Evolutionary conservation across 2,113 vertebrate genomes (phyloP).

Genomic region (Lamprologus ornatipinnis): DNA sequence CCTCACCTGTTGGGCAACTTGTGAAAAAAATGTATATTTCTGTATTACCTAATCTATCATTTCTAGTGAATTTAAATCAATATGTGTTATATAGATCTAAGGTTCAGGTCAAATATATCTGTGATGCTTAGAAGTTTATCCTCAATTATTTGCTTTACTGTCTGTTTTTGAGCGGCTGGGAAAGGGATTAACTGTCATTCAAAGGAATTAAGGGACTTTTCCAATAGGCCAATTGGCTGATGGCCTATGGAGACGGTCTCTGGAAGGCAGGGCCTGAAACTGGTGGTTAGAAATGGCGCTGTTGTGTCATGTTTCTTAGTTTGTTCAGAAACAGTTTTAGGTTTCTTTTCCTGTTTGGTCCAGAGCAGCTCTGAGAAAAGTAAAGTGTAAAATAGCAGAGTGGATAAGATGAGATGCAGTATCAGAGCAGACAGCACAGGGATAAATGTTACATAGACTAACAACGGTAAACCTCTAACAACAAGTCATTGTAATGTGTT

Average conservation of each 20-base stretch:
- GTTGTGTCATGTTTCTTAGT: neutral
- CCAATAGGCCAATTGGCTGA: neutral
- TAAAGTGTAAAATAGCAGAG: neutral
- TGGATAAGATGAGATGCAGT: neutral
- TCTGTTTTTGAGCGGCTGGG: neutral
- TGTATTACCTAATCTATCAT: neutral
- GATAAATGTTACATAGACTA: neutral
- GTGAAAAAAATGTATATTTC: neutral
- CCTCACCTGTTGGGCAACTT: neutral
- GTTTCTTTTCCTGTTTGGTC: neutral
- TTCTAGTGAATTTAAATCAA: neutral
- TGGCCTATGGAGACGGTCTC: neutral
- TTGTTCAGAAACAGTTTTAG: neutral
- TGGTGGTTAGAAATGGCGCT: neutral
- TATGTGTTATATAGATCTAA: neutral
- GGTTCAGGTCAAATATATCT: neutral
- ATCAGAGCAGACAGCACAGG: neutral
- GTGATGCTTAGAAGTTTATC: neutral
- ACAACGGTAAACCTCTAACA: neutral
- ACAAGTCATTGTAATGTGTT: neutral
- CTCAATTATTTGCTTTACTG: neutral
- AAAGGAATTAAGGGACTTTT: slow-evolving; percentile 53
- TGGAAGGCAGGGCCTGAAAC: neutral
- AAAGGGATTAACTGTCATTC: neutral
- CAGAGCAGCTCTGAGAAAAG: neutral